Evolutionary conservation across 2,888 invertebrate genomes (phyloP).

Genomic region (Dorcus hopei): DNA sequence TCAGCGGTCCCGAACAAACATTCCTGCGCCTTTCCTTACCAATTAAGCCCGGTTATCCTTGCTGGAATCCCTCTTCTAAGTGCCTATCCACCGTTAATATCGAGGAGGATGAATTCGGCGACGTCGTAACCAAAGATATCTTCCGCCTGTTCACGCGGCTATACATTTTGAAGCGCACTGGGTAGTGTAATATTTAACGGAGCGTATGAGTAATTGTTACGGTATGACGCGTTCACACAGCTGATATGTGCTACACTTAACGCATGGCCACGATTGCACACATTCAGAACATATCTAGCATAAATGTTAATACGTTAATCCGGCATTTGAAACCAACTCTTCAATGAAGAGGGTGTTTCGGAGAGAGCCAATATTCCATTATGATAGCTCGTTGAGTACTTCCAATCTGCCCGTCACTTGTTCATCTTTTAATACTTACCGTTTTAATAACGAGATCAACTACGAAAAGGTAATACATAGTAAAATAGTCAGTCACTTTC

Average conservation of each 20-base stretch:
- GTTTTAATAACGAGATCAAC: no score
- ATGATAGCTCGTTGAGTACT: conserved; percentile 3
- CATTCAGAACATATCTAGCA: conserved; percentile 46
- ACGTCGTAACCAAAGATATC: background rate
- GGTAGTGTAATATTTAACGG: conserved; percentile 28
- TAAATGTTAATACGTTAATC: conserved; percentile 50
- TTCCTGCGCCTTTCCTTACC: no score
- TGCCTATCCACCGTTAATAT: no score
- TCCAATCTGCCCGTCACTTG: background rate
- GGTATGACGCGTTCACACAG: conserved; percentile 36
- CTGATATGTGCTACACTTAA: conserved; percentile 40
- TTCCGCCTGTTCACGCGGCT: conserved; percentile 18
- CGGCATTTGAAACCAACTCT: conserved; percentile 48
- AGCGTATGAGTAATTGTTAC: conserved; percentile 40
- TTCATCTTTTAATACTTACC: conserved; percentile 1
- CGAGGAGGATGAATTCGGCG: background rate
- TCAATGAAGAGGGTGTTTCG: conserved; percentile 29
- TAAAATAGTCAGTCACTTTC: no score
- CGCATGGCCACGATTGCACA: conserved; percentile 40
- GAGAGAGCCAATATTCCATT: conserved; percentile 23
- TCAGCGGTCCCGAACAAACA: conserved; percentile 17
- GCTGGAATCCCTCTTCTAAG: no score
- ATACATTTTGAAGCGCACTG: conserved; percentile 21
- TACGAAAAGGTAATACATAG: no score
- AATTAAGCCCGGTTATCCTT: no score